Evolutionary conservation across 1,140 invertebrate genomes (phyloP).

Genomic region (Zaprionus africanus): DNA sequence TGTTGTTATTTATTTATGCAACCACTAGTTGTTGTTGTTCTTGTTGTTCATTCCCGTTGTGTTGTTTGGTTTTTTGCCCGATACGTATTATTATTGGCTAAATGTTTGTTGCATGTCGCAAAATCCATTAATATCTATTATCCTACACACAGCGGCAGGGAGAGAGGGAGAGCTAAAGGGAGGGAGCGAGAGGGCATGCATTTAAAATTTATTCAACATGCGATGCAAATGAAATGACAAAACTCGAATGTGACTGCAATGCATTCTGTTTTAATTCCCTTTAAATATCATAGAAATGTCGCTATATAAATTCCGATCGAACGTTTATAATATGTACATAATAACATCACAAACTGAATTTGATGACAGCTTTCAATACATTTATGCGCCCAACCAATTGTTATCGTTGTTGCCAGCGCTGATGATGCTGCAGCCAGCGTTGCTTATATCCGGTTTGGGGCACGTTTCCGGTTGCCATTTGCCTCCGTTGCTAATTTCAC

Average conservation of each 20-base stretch:
- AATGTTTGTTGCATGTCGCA: conserved; percentile 43
- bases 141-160: conserved; percentile 20
- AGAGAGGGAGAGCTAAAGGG: not conserved
- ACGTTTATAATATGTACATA: not conserved
- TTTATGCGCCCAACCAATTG: conserved; percentile 19
- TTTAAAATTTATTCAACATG: conserved; percentile 43
- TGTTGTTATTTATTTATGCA: conserved; percentile 69
- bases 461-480: conserved; percentile 80
- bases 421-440: conserved; percentile 50
- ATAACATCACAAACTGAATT: conserved; percentile 30
- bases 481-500: conserved; percentile 64
- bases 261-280: conserved; percentile 66
- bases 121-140: conserved; percentile 80
- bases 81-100: conserved; percentile 47
- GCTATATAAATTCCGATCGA: not conserved
- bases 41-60: conserved; percentile 34
- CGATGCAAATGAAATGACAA: conserved; percentile 57
- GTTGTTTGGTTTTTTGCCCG: conserved; percentile 35
- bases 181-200: conserved; percentile 17
- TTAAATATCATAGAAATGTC: conserved; percentile 47
- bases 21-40: conserved; percentile 49
- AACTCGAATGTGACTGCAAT: conserved; percentile 57
- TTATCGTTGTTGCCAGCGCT: conserved; percentile 26
- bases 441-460: conserved; percentile 75
- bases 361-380: conserved; percentile 43